Evolutionary conservation across 2,797 vertebrate species (phyloP), one percentile per base, ranked within the genome.

Genomic region (Danio kyathit): DNA sequence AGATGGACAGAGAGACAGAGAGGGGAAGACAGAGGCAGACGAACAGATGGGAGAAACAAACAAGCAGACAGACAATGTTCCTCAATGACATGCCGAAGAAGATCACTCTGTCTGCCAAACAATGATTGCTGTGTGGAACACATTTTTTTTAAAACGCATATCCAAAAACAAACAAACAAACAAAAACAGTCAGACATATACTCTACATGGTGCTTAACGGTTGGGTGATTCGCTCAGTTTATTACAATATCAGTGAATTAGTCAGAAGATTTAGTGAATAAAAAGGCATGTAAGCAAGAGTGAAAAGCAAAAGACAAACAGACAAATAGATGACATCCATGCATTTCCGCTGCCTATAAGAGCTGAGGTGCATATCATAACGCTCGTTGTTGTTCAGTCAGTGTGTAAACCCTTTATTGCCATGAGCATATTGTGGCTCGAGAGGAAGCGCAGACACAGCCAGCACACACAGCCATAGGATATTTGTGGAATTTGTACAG

Each of bases 1-100:
- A 79, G 71, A 82, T 83, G 78, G 79, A 85, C 70, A 57, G 60
- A 80, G 60, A 64, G 59, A 52, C 49, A 66, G 79, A 79, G 76
- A 79, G 78, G 73, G 59, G 74, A 74, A 83, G 64, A 83, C 66
- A 85, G 41, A 79, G 72, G 84, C 64, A 87, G 73, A 77, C 60
- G 70, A 81, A 86, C 80, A 81, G 72, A 80, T 80, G 67, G 71
- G 52, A 73, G 6, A 85, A 46, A 67, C 29, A 75, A 79, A 67
- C 74, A 73, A 80, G 74, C 72, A 77, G 41, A 77, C 64, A 76
- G 67, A 74, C 72, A 56, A 83, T 84, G 83, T 78, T 29, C 77
- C 69, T 86, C 51, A 71, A 64, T 65, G 49, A 72, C 74, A 82
- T 74, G 74, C 85, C 9, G 69, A 54, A 51, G 61, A 56, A 77